These are phyloP conservation scores for Arbacia lixula DNA, from an alignment of 53 echinoderm and acorn worm species.

Conservation along the genomic window DNA sequence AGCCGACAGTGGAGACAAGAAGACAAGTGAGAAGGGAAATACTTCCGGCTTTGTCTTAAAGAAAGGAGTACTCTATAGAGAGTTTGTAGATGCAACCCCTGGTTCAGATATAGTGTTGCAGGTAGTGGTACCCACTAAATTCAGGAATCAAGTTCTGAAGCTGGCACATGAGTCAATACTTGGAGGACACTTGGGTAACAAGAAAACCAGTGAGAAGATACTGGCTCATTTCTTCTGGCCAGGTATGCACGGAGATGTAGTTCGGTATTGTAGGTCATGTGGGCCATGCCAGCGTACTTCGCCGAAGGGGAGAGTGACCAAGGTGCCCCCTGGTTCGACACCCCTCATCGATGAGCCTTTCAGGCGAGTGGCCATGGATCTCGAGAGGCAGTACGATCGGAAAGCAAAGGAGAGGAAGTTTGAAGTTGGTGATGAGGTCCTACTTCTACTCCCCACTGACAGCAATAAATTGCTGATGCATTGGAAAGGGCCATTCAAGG, in stretches of 20 bases:
- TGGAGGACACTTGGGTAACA: slow-evolving; percentile 20
- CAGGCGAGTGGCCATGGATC: slow-evolving; percentile 4
- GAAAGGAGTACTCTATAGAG: slow-evolving; percentile 21
- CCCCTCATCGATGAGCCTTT: slow-evolving; percentile 38
- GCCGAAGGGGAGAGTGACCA: slow-evolving; percentile 13
- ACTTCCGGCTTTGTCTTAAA: not conserved
- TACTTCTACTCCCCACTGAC: slow-evolving; percentile 41
- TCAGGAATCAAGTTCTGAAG: slow-evolving; percentile 42
- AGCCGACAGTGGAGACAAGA: not conserved
- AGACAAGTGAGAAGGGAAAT: slow-evolving; percentile 9
- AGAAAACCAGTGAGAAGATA: slow-evolving; percentile 32
- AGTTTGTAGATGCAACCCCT: not conserved
- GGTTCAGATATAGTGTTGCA: slow-evolving; percentile 29
- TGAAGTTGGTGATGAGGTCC: slow-evolving; percentile 45
- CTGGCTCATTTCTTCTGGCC: slow-evolving; percentile 20
- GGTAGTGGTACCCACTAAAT: slow-evolving; percentile 24
- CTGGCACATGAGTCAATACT: slow-evolving; percentile 38
- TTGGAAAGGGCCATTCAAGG: slow-evolving; percentile 64
- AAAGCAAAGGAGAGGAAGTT: slow-evolving; percentile 24
- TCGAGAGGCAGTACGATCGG: not conserved
- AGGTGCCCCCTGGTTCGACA: slow-evolving; percentile 43
- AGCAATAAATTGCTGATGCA: slow-evolving; percentile 35
- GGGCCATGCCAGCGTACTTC: slow-evolving; percentile 43
- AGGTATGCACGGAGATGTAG: slow-evolving; percentile 19
- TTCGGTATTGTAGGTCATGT: slow-evolving; percentile 34